A percentile compares a stretch with the other conserved stretches of the same genome.
These are phyloP conservation scores for Chymomyza caudatula DNA, from an alignment of 2,888 invertebrate species.

Conservation along the genomic window DNA sequence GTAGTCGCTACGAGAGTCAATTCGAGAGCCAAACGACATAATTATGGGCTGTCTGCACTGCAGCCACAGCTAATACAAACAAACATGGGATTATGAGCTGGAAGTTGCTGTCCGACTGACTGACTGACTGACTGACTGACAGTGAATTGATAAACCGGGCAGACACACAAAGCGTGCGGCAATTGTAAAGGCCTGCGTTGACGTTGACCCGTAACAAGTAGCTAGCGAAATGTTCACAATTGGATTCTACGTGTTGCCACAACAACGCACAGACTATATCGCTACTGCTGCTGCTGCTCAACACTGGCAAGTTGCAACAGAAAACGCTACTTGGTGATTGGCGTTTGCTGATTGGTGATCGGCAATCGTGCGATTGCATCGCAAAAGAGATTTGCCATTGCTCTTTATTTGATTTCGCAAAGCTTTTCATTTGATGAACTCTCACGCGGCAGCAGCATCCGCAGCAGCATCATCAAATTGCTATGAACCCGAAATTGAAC, in stretches of 20 bases:
- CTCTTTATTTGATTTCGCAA: slow-evolving; percentile 14
- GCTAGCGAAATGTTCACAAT: slow-evolving; percentile 64
- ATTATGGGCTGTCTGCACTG: slow-evolving; percentile 64
- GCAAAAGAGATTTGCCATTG: background rate
- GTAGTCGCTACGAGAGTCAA: slow-evolving; percentile 28
- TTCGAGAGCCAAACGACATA: slow-evolving; percentile 60
- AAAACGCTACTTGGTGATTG: slow-evolving; percentile 9
- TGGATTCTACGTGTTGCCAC: slow-evolving; percentile 67
- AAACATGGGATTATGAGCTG: slow-evolving; percentile 69
- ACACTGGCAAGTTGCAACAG: background rate
- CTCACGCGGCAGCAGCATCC: background rate
- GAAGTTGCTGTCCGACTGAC: background rate
- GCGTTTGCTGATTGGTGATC: slow-evolving; percentile 18
- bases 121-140: background rate
- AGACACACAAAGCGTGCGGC: background rate
- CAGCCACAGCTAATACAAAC: slow-evolving; percentile 66
- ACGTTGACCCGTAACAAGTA: slow-evolving; percentile 53
- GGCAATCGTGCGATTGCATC: slow-evolving; percentile 2
- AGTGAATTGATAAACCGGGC: background rate
- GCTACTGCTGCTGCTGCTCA: background rate
- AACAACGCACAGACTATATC: slow-evolving; percentile 45
- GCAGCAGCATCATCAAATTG: slow-evolving; percentile 7
- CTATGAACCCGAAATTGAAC: slow-evolving; percentile 53
- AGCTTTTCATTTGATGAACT: slow-evolving; percentile 63
- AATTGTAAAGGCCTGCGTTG: background rate